Percentiles rank a stretch among this genome's conserved stretches.
These are phyloP conservation scores for Amphiduros pacificus DNA, from an alignment of 2,888 invertebrate species.

Conservation along the genomic window DNA sequence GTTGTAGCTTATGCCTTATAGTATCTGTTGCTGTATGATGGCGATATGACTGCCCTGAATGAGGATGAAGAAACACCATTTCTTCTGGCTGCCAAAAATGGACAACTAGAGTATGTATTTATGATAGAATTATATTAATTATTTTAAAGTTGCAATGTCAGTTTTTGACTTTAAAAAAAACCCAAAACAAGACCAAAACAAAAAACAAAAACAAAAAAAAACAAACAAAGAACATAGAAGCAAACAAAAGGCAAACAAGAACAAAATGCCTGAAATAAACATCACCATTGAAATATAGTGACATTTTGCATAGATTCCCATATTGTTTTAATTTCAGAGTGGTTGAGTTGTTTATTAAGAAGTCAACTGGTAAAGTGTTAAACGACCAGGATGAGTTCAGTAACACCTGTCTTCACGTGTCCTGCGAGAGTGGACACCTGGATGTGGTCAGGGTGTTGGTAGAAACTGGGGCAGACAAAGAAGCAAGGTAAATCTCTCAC, in stretches of 20 bases:
- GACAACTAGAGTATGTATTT: slow-evolving; percentile 18
- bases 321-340: slow-evolving; percentile 15
- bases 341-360: slow-evolving; percentile 4
- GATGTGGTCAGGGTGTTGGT: slow-evolving; percentile 15
- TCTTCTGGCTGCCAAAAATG: slow-evolving; percentile 15
- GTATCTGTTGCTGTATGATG: slow-evolving; percentile 17
- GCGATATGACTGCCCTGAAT: slow-evolving; percentile 17
- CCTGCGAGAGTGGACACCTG: slow-evolving; percentile 19
- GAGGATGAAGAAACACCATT: slow-evolving; percentile 26
- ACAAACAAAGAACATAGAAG: too few species aligned
- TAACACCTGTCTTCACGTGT: slow-evolving; percentile 26
- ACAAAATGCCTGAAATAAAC: too few species aligned
- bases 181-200: too few species aligned
- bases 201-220: too few species aligned
- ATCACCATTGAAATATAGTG: too few species aligned
- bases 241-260: too few species aligned
- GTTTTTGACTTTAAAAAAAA: too few species aligned
- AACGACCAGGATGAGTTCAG: slow-evolving; percentile 28
- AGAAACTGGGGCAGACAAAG: slow-evolving; percentile 19
- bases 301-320: too few species aligned
- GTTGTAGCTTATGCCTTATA: not conserved
- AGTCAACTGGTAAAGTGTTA: slow-evolving; percentile 15
- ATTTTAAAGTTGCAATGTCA: too few species aligned
- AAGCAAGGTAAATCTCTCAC: not conserved
- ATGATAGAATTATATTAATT: too few species aligned